Conservation (phyloP, 2,113 vertebrate genomes). For the Kryptolebias marmoratus region DNA sequence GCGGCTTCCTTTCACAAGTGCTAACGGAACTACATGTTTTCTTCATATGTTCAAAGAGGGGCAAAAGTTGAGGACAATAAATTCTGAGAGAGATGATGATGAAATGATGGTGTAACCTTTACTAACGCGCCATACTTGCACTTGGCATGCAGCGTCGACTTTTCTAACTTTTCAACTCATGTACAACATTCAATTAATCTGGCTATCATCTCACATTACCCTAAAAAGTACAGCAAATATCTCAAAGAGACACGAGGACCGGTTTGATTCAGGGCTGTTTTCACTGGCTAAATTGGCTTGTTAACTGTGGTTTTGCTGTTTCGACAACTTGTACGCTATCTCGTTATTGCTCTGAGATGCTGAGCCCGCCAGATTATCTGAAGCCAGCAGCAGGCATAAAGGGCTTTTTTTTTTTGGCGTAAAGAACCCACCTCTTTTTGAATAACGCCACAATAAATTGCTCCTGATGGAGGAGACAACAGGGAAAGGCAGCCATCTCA, state of each 20-base stretch:
- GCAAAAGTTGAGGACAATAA: slow-evolving; percentile 82
- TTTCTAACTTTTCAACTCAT: slow-evolving; percentile 65
- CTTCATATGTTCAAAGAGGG: slow-evolving; percentile 74
- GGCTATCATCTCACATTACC: neutral
- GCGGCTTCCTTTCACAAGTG: slow-evolving; percentile 68
- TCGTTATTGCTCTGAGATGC: slow-evolving; percentile 3
- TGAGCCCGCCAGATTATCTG: neutral
- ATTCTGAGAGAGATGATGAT: slow-evolving; percentile 83
- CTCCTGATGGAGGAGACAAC: slow-evolving; percentile 29
- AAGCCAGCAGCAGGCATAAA: neutral
- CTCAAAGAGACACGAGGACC: slow-evolving; percentile 5
- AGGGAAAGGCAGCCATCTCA: slow-evolving; percentile 34
- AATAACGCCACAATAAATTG: slow-evolving; percentile 36
- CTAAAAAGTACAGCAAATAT: slow-evolving; percentile 3
- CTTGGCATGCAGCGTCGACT: slow-evolving; percentile 78
- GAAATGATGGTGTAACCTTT: slow-evolving; percentile 84
- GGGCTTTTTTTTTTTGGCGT: slow-evolving; percentile 10
- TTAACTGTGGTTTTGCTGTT: neutral
- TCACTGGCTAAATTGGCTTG: neutral
- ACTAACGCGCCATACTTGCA: slow-evolving; percentile 83
- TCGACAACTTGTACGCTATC: slow-evolving; percentile 1
- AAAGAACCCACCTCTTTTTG: slow-evolving; percentile 11
- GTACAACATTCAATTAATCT: slow-evolving; percentile 58
- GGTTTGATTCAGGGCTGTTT: slow-evolving; percentile 12
- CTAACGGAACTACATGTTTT: slow-evolving; percentile 73